Base-by-base conservation (phyloP, 2,888 invertebrate genomes). In the Pandemis cinnamomeana region DNA sequence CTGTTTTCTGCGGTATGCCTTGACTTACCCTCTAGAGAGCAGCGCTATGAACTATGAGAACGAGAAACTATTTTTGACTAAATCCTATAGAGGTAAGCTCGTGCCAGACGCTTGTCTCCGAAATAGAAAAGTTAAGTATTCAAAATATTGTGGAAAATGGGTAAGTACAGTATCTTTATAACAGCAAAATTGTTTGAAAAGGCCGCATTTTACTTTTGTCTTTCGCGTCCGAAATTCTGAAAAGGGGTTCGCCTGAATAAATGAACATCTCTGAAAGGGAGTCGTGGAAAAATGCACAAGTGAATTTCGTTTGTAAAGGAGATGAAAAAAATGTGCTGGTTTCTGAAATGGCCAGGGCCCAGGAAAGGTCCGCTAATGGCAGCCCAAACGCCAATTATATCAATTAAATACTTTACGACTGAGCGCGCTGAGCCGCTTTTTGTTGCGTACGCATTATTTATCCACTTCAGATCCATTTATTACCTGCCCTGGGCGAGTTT, bases 371-470 rank as follows among this genome's bases (percentile, higher is more conserved):
- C 84, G 83, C 83, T 91, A 92, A 92, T 91, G 88, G 89, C 86
- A 79, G 83, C 88, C 90, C 89, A 87, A 92, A 89, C 87, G 89
- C 89, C 91, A 93, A 92, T 92, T 92, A 92, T 87, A 89, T 87
- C 92, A 92, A 92, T 92, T 92, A 92, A 91, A 91, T 89, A 91
- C 88, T 89, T 88, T 84, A 88, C 86, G 88, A 86, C 85, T 67
- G 63, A 71, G 62, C 85, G 85, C 85, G 76, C 80, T 71, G 76
- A 75, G 79, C 79, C 78, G 77, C 79, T 83, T 83, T 82, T 81
- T 84, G 81, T 80, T 80, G 75, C 75, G 67, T 66, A 64, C 53
- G 64, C 70, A 70, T 74, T 70, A 74, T 70, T 70, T 72, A 69
- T 51, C 69, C 63, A 53, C 36, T 69, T 69, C 60, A 70, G 55